These are phyloP conservation scores for Tubulanus polymorphus DNA, from an alignment of 2,888 invertebrate species.

Conservation along the genomic window DNA sequence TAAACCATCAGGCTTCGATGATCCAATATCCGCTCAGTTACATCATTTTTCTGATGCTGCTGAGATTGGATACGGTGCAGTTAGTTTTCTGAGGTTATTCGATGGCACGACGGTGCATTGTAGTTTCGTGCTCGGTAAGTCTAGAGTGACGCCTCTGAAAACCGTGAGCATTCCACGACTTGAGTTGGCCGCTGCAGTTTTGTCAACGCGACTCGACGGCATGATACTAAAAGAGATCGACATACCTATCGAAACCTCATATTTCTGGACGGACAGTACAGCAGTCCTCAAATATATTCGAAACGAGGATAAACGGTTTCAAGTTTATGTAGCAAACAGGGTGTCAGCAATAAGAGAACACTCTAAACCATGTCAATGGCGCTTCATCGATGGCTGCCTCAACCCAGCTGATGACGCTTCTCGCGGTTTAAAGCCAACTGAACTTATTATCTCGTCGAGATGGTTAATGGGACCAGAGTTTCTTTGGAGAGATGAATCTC, in stretches of 20 bases:
- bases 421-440: too few species aligned
- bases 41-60: conserved; percentile 4
- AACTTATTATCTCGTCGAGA: too few species aligned
- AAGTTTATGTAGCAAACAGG: too few species aligned
- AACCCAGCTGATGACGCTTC: too few species aligned
- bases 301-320: too few species aligned
- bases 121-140: not conserved
- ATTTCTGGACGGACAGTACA: too few species aligned
- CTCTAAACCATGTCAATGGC: too few species aligned
- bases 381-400: too few species aligned
- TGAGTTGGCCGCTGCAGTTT: not conserved
- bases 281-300: too few species aligned
- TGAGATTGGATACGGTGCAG: not conserved
- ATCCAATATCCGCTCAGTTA: not conserved
- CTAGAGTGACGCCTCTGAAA: not conserved
- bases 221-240: not conserved
- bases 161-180: not conserved
- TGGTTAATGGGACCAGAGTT: too few species aligned
- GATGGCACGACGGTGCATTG: not conserved
- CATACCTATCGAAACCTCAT: not conserved
- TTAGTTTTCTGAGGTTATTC: not conserved
- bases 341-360: too few species aligned
- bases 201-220: conserved; percentile 7
- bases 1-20: not conserved
- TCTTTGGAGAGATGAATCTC: not conserved